These are phyloP conservation scores for Lytechinus pictus DNA, from an alignment of 35 echinoderm and acorn worm species.

Conservation along the genomic window DNA sequence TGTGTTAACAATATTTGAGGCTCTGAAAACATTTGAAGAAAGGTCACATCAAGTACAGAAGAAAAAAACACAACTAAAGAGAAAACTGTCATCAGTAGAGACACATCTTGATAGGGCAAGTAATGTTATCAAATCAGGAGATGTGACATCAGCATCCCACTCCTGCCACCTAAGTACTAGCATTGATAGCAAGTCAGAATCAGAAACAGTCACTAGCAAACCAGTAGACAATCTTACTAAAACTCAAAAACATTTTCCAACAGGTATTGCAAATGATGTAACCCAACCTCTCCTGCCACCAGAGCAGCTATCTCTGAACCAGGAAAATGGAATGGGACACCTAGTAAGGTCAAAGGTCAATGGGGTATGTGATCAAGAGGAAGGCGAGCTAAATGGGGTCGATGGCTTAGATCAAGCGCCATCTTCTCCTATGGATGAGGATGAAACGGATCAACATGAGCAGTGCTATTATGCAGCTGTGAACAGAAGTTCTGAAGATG, in stretches of 20 bases:
- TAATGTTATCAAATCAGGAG: constrained; percentile 3
- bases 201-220: not conserved
- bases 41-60: not conserved
- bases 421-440: not conserved
- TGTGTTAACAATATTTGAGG: constrained; percentile 44
- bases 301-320: not conserved
- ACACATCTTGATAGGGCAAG: constrained; percentile 41
- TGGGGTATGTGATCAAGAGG: not conserved
- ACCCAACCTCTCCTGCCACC: not conserved
- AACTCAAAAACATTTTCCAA: constrained; percentile 27
- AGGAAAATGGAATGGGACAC: constrained; percentile 39
- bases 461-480: not conserved
- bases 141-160: not conserved
- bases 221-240: constrained; percentile 4
- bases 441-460: not conserved
- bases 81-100: constrained; percentile 40
- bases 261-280: constrained; percentile 5
- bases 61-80: constrained; percentile 25
- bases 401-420: constrained; percentile 12
- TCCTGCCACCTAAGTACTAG: constrained; percentile 4
- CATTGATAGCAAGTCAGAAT: constrained; percentile 35
- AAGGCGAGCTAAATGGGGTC: not conserved
- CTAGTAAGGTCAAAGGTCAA: constrained; percentile 28
- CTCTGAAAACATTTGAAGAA: constrained; percentile 34
- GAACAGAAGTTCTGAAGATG: not conserved